Base-by-base conservation (phyloP, 2,888 invertebrate species). In the Prenolepis imparis region DNA sequence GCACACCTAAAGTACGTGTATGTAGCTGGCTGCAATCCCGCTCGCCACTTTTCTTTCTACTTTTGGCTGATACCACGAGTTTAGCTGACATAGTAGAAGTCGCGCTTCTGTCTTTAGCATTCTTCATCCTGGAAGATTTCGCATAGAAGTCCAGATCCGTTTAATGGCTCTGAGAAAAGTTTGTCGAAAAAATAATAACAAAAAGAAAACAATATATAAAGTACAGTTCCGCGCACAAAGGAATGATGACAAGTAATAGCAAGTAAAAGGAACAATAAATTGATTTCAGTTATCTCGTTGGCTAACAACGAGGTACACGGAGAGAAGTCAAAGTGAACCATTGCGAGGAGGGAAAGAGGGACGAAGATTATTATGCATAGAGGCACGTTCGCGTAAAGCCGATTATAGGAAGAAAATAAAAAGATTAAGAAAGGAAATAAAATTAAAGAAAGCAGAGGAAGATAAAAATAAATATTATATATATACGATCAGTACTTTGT, bases 251-350 rank as follows among this genome's bases (percentile, higher is more conserved):
- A 36, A 36, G 48, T 80, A 59, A 61, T 61, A 24, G 24, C 24
- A 70, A 21, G 9, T 59, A 80, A 80, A 80, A 67, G 21, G 44
- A 78, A 59, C 24, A 48, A 72, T 59, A 80, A 80, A 80, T 72
- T 80, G 72, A 80, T 80, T 70, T 70, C 44, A 72, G 44, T 80
- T 80, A 80, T 80, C 48, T 44, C 48, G 78, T 80, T 59, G 41
- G 21, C 70, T 68, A 72, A 78, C 70, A 70, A 59, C 44, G 59
- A 21, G 41, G 70, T 44, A 57, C 36, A 24, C 44, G 11, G 32
- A 67, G 67, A 73, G 15, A 39, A 55, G 44, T 67, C 82, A 73
- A 57, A 74, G 83, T 55, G 61, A 82, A 74, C 44, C 67, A 59
- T 48, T 48, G 61, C 21, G 36, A 24, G 72, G 21, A 6, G 15